Base-by-base conservation (phyloP, 1,140 invertebrate species). In the Pissodes strobi region DNA sequence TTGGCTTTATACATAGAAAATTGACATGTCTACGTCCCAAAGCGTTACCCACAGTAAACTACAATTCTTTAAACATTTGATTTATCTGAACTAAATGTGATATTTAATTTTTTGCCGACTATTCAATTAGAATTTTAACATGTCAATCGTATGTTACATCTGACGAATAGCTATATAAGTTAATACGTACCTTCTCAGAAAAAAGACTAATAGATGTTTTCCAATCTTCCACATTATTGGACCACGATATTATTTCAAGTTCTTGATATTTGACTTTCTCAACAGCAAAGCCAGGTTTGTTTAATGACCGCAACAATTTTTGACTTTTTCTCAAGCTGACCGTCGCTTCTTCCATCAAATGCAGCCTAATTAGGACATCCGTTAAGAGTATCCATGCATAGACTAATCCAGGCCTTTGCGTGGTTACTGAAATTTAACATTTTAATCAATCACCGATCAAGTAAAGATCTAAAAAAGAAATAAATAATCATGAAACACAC, bases 311-410 rank as follows among this genome's bases (percentile, higher is more conserved):
- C 60, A 6, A 37, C 21, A 27, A 82, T 57, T 52, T 71, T 66
- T 53, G n/a, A 30, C 18, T 66, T 52, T 45, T 68, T 15, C 74
- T 74, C 51, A 81, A 62, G 79, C 61, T 70, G 82, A 19, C 79
- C 2, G 79, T 43, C 13, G 82, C 79, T 41, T 86, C 80, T 22
- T 82, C 71, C 80, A 83, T 87, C 70, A 85, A 84, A 65, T 84
- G 80, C 4, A 88, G 72, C 72, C 76, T 81, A 2, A 81, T 71
- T 71, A 82, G 81, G 68, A 85, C 82, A 73, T 82, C 80, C 27
- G 74, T 70, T 2, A 83, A 70, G 17, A 82, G 66, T 38, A 82
- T 57, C 80, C 80, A 82, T n/a, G 77, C 78, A 70, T 79, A 70
- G 30, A 80, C 61, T 13, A 75, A 75, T 19, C 76, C 63, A n/a